phyloP scores from a whole-genome alignment of 2,888 invertebrate genomes.

The Phrixothrix hirtus region DNA sequence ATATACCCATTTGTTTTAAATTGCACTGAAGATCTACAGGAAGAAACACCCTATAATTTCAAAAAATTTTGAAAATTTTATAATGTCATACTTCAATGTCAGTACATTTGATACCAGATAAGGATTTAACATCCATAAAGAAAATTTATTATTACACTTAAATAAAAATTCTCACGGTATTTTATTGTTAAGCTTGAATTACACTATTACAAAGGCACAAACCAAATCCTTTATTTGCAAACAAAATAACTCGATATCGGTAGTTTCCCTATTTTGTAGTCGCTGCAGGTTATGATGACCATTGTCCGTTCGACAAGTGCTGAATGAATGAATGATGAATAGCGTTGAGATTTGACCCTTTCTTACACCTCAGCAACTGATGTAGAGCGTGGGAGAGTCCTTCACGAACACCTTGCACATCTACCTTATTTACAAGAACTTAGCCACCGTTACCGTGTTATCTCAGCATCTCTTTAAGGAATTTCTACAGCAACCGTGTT shows the following conservation, averaged over 20 bases:
- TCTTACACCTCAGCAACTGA: conserved; percentile 48
- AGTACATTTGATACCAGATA: too few species aligned
- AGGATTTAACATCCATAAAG: too few species aligned
- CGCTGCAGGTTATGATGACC: conserved; percentile 38
- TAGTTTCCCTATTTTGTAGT: conserved; percentile 27
- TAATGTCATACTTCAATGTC: too few species aligned
- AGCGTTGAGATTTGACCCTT: conserved; percentile 37
- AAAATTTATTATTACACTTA: too few species aligned
- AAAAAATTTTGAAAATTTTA: too few species aligned
- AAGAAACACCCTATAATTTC: too few species aligned
- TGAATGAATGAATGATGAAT: conserved; percentile 33
- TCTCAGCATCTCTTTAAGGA: conserved; percentile 18
- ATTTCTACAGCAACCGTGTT: conserved; percentile 16
- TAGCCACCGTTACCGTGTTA: conserved; percentile 36
- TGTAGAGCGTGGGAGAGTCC: conserved; percentile 61
- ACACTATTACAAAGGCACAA: too few species aligned
- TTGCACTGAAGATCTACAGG: too few species aligned
- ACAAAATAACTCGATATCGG: conserved; percentile 31
- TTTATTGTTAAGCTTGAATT: too few species aligned
- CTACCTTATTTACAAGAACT: conserved; percentile 22
- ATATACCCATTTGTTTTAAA: too few species aligned
- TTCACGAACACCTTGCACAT: conserved; percentile 52
- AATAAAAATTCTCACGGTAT: too few species aligned
- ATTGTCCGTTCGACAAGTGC: conserved; percentile 39
- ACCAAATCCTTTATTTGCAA: conserved; percentile 30